Base-by-base conservation (phyloP, 2,797 vertebrate genomes). In the Argya squamiceps region DNA sequence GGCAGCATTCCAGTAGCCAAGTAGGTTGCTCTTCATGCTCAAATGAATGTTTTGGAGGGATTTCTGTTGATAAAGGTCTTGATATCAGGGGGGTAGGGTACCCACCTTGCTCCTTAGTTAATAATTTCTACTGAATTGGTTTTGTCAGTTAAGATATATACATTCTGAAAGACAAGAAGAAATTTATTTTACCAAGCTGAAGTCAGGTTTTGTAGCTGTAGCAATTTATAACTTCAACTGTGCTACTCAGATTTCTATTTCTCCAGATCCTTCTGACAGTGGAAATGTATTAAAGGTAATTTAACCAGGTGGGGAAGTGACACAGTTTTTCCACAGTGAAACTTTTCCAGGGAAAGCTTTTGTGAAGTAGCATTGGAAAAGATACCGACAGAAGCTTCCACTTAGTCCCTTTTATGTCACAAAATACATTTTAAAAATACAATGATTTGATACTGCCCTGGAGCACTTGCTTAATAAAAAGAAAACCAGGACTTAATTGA, bases 271-370 rank as follows among this genome's bases (percentile, higher is more conserved):
- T 82, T 74, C 75, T 88, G 58, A 73, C 68, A 73, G 53, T 44
- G 74, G 58, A 85, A 92, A 74, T 49, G 30, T 34, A 76, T 56
- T 92, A 78, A 73, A 88, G 36, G 39, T 65, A 94, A 67, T 91
- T 69, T 94, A 78, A 77, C 69, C 24, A 86, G 79, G 64, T 81
- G 47, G 65, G 58, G 53, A 93, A 92, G 60, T 55, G 84, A 89
- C 71, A 94, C 46, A 71, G 46, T 69, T 96, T 93, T 93, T 77
- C 70, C 80, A 74, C 73, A 76, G 70, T 49, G 83, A 90, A 93
- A 95, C 86, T 93, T 96, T 96, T 85, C 53, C 43, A 78, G 23
- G 21, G 39, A 85, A 85, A 78, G 62, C 65, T 88, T 93, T 88
- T 92, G 92, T 89, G 76, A 92, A 94, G 58, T 59, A 81, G 32